Evolutionary conservation across 2,113 vertebrate species (phyloP), one percentile per base, ranked within the genome.

Genomic region (Recurvirostra avosetta): DNA sequence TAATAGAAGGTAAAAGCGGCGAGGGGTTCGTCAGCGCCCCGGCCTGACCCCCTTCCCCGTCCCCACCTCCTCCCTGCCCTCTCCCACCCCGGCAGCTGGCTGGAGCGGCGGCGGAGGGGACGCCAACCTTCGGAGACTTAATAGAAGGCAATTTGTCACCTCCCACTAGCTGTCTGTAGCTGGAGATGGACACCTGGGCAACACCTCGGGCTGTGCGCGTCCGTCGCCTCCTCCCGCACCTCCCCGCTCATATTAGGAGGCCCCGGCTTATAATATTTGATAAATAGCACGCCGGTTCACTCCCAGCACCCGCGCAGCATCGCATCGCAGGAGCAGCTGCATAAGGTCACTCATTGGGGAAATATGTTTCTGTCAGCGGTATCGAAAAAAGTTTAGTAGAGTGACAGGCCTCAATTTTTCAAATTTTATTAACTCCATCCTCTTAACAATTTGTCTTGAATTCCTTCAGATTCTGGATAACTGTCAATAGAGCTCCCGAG

Each of bases 391-490:
- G 98, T 98, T 98, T 98, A 98, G 97, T 47, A 34, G 96, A 97
- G 97, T 98, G 98, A 98, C 98, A 98, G 98, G 95, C 88, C 97
- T 98, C 97, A 97, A 99, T 99, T 99, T 98, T 98, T 99, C 98
- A 98, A 97, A 97, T 98, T 98, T 98, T 99, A 98, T 99, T 98
- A 98, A 98, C 98, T 98, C 98, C 67, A 47, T 97, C 97, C 98
- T 92, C 97, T 97, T 97, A 97, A 97, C 98, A 93, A 98, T 98
- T 98, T 98, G 97, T 98, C 98, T 98, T 98, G 96, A 91, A 97
- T 98, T 98, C 97, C 98, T 98, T 98, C 96, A 90, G 97, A 98
- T 98, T 95, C 94, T 49, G 91, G 96, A 74, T 93, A 97, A 94
- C 96, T 98, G 97, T 98, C 98, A 97, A 98, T 98, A 97, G 92